These are phyloP conservation scores for Zoanthus sansibaricus DNA, from an alignment of 92 coral and sea anemone genomes.

Conservation along the genomic window DNA sequence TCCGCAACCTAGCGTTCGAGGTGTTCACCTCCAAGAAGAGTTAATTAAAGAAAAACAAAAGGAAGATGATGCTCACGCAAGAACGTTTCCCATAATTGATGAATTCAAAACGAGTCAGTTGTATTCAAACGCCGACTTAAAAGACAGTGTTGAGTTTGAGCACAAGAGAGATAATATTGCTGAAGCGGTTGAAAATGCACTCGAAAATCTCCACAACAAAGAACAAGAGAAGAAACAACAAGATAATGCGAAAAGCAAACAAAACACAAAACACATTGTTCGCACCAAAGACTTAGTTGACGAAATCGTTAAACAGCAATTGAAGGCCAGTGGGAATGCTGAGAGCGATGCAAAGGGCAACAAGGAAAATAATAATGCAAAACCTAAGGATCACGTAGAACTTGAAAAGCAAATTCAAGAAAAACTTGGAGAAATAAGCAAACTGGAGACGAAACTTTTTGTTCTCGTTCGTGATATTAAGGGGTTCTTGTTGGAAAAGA, in stretches of 20 bases:
- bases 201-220: constrained; percentile 78
- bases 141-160: constrained; percentile 74
- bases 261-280: constrained; percentile 45
- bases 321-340: constrained; percentile 11
- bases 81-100: constrained; percentile 84
- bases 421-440: constrained; percentile 74
- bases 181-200: constrained; percentile 76
- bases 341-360: constrained; percentile 23
- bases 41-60: constrained; percentile 54
- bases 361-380: constrained; percentile 11
- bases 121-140: constrained; percentile 72
- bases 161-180: constrained; percentile 70
- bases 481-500: constrained; percentile 67
- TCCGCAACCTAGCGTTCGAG: constrained; percentile 39
- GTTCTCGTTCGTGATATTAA: constrained; percentile 78
- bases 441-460: constrained; percentile 68
- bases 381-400: constrained; percentile 44
- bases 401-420: constrained; percentile 68
- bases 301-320: constrained; percentile 77
- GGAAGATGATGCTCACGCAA: constrained; percentile 67
- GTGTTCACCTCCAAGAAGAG: constrained; percentile 27
- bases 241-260: constrained; percentile 28
- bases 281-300: constrained; percentile 80
- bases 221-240: constrained; percentile 28
- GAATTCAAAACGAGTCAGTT: constrained; percentile 73